phyloP scores from a whole-genome alignment of 2,888 invertebrate genomes.

The Dimorphilus gyrociliatus region DNA sequence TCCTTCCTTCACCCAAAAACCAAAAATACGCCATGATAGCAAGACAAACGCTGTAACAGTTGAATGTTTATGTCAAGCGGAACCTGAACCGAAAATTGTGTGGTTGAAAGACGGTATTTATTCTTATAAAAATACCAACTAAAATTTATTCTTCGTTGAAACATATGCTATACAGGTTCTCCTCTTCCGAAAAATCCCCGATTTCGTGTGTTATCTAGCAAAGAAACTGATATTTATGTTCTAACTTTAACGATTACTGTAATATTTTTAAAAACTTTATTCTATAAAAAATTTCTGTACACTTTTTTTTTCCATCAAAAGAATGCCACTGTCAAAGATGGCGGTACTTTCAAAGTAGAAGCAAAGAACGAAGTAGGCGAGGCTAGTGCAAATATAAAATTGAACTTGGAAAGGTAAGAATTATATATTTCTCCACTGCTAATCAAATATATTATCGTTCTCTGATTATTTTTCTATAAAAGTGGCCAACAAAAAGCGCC shows the following conservation, averaged over 20 bases:
- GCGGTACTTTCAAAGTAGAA: conserved; percentile 91
- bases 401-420: conserved; percentile 55
- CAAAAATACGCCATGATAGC: conserved; percentile 92
- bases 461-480: too few relatives aligned
- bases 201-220: too few relatives aligned
- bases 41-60: conserved; percentile 88
- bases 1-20: conserved; percentile 92
- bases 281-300: conserved; percentile 2
- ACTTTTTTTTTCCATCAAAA: conserved; percentile 33
- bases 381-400: conserved; percentile 97
- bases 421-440: too few relatives aligned
- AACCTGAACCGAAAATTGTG: too few relatives aligned
- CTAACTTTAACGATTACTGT: not conserved
- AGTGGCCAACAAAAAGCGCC: too few relatives aligned
- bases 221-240: too few relatives aligned
- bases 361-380: conserved; percentile 96
- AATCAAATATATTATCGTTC: too few relatives aligned
- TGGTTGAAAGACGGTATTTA: too few relatives aligned
- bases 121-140: too few relatives aligned
- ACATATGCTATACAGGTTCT: too few relatives aligned
- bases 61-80: conserved; percentile 77
- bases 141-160: too few relatives aligned
- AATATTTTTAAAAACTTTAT: not conserved
- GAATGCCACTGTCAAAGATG: conserved; percentile 60
- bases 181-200: too few relatives aligned